phyloP scores from a whole-genome alignment of 1,140 invertebrate genomes.

The Scaptomyza pallida region DNA sequence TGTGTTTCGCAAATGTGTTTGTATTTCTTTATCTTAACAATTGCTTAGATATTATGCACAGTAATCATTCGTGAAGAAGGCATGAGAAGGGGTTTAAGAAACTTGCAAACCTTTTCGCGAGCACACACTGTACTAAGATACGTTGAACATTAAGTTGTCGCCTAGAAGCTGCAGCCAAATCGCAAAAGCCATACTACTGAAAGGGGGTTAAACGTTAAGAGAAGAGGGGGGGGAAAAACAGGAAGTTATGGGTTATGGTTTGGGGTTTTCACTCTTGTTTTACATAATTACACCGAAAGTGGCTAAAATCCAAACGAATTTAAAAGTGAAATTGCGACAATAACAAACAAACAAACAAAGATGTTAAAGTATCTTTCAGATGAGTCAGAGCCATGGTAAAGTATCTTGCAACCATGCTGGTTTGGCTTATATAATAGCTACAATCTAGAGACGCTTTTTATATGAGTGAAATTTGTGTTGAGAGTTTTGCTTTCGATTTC shows the following conservation, averaged over 20 bases:
- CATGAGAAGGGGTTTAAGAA: too few relatives aligned
- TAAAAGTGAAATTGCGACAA: constrained; percentile 66
- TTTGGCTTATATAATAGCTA: constrained; percentile 27
- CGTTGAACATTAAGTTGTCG: constrained; percentile 5
- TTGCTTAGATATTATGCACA: too few relatives aligned
- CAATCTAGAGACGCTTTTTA: constrained; percentile 11
- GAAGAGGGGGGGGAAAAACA: background rate
- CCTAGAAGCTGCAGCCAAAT: constrained; percentile 12
- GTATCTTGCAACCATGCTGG: constrained; percentile 9
- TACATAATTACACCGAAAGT: constrained; percentile 63
- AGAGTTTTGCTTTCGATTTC: constrained; percentile 38
- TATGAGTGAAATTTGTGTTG: background rate
- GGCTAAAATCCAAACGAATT: constrained; percentile 45
- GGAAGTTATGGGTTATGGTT: constrained; percentile 1
- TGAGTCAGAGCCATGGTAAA: constrained; percentile 56
- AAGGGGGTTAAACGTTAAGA: background rate
- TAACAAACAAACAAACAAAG: too few relatives aligned
- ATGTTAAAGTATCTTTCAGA: constrained; percentile 31
- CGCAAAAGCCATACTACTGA: background rate
- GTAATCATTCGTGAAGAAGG: too few relatives aligned
- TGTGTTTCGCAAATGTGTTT: constrained; percentile 53
- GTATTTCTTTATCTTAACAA: constrained; percentile 45
- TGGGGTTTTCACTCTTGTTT: constrained; percentile 21
- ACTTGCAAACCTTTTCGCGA: too few relatives aligned
- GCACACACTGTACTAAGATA: background rate